These are phyloP conservation scores for Pantherophis alleghaniensis DNA, from an alignment of 2,797 vertebrate genomes.

Conservation along the genomic window DNA sequence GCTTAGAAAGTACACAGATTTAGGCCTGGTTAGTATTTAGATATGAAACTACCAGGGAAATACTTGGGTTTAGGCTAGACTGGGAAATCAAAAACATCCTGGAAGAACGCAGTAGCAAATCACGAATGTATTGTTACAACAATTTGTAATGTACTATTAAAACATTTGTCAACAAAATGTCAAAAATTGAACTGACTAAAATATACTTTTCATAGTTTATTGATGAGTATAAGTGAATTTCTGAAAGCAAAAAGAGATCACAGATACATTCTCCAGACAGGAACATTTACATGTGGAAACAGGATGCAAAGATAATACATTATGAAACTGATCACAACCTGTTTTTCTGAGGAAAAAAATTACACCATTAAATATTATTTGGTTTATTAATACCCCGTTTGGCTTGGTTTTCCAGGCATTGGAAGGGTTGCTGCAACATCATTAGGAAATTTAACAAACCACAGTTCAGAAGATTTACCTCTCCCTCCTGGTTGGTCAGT, in stretches of 20 bases:
- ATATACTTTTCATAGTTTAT: not conserved
- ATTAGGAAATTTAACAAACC: slow-evolving; percentile 91
- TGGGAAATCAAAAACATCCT: not conserved
- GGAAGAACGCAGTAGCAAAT: not conserved
- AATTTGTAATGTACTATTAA: not conserved
- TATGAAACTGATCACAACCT: slow-evolving; percentile 1
- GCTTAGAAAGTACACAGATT: not conserved
- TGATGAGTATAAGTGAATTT: not conserved
- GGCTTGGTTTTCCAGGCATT: slow-evolving; percentile 77
- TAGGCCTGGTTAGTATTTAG: not conserved
- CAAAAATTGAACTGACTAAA: not conserved
- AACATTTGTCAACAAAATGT: not conserved
- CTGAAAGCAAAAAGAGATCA: not conserved
- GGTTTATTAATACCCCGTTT: not conserved
- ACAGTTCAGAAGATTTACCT: slow-evolving; percentile 87
- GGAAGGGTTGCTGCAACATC: slow-evolving; percentile 95
- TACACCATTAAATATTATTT: not conserved
- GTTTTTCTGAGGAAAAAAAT: not conserved
- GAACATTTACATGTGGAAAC: not conserved
- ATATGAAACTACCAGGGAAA: not conserved
- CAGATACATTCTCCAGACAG: not conserved
- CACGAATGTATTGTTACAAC: not conserved
- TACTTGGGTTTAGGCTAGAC: not conserved
- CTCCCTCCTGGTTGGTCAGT: slow-evolving; percentile 95
- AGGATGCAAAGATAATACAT: not conserved